Conservation (phyloP, 2,888 invertebrate genomes). For the Aphrophora alni region DNA sequence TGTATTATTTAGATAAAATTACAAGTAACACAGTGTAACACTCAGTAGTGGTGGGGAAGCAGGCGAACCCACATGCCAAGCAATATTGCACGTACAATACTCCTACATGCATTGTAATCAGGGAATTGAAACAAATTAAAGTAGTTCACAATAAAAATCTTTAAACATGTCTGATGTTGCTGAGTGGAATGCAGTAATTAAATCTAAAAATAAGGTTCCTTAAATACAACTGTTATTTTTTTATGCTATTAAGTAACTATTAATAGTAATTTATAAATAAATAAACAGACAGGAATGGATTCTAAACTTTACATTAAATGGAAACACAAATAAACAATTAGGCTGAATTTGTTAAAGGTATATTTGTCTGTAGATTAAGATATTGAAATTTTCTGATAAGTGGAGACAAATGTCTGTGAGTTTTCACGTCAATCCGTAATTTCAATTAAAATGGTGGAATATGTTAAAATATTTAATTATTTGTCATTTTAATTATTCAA, state of each 20-base stretch:
- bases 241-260: not conserved
- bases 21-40: no score
- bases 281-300: not conserved
- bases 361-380: no score
- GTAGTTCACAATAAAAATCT: not conserved
- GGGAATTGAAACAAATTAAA: not conserved
- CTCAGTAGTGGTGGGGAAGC: no score
- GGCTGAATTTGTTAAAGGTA: not conserved
- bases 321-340: not conserved
- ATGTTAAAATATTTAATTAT: no score
- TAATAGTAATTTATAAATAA: not conserved
- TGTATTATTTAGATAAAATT: no score
- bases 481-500: no score
- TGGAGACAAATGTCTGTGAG: no score
- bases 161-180: not conserved
- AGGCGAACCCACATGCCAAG: no score
- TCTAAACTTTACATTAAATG: not conserved
- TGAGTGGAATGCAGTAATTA: not conserved
- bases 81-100: no score
- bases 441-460: no score
- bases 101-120: not conserved
- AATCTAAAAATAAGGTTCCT: not conserved
- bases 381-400: no score
- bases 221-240: not conserved
- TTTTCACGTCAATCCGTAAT: no score